phyloP scores from a whole-genome alignment of 2,797 vertebrate species.

The Lacerta viridis region DNA sequence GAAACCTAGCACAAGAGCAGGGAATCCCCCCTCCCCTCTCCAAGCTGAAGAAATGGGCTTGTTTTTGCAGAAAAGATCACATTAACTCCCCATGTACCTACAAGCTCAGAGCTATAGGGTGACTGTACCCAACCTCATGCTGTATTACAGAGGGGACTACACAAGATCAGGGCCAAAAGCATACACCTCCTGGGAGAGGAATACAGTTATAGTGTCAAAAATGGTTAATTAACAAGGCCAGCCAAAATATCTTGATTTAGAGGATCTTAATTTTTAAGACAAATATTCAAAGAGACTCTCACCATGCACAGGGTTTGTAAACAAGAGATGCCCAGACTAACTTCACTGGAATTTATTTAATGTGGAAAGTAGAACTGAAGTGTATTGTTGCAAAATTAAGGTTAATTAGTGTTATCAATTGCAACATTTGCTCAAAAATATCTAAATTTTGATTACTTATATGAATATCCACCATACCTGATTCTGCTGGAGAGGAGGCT shows the following conservation, averaged over 20 bases:
- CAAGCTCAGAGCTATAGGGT: too few relatives aligned
- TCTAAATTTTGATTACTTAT: background rate
- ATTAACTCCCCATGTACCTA: too few relatives aligned
- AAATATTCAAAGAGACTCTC: background rate
- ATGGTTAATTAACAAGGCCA: too few relatives aligned
- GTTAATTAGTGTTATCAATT: background rate
- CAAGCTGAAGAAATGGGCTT: too few relatives aligned
- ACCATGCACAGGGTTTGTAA: background rate
- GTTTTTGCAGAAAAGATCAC: too few relatives aligned
- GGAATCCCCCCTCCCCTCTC: too few relatives aligned
- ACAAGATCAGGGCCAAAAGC: too few relatives aligned
- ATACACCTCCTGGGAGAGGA: too few relatives aligned
- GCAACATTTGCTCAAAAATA: background rate
- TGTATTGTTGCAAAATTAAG: background rate
- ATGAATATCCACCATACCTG: constrained; percentile 85
- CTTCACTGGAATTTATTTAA: background rate
- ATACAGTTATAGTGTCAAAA: too few relatives aligned
- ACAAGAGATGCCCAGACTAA: background rate
- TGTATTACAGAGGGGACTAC: too few relatives aligned
- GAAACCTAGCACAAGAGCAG: too few relatives aligned
- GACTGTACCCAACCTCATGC: too few relatives aligned
- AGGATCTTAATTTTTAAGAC: background rate
- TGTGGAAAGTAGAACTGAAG: background rate
- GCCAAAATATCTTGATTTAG: background rate
- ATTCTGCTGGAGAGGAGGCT: constrained; percentile 98